Conservation (phyloP, 2,888 invertebrate genomes). For the Drosophila acutilabella region DNA sequence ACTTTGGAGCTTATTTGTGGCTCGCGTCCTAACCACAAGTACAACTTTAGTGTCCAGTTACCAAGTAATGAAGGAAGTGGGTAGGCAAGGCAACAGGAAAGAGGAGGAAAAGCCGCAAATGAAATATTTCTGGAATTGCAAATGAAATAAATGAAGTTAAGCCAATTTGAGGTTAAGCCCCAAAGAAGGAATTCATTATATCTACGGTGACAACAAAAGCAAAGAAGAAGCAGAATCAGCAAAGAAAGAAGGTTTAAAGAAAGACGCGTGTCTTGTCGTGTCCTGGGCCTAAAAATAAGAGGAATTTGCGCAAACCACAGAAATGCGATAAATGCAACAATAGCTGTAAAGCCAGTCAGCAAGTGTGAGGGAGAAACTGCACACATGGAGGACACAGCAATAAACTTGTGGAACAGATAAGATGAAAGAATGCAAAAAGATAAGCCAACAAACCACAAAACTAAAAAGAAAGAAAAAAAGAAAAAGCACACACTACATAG, state of each 20-base stretch:
- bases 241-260: slow-evolving; percentile 15
- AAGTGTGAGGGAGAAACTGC: slow-evolving; percentile 27
- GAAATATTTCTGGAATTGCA: slow-evolving; percentile 67
- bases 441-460: slow-evolving; percentile 22
- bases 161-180: slow-evolving; percentile 76
- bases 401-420: slow-evolving; percentile 46
- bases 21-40: slow-evolving; percentile 50
- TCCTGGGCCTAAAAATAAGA: slow-evolving; percentile 34
- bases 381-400: slow-evolving; percentile 45
- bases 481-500: not conserved
- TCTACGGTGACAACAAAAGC: slow-evolving; percentile 31
- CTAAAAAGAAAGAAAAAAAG: slow-evolving; percentile 4
- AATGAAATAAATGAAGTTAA: slow-evolving; percentile 77
- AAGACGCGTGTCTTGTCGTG: slow-evolving; percentile 55
- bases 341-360: slow-evolving; percentile 64
- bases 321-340: slow-evolving; percentile 77
- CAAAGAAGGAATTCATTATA: slow-evolving; percentile 74
- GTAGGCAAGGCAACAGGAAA: not conserved
- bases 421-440: slow-evolving; percentile 57
- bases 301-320: slow-evolving; percentile 63
- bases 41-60: slow-evolving; percentile 41
- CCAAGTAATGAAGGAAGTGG: slow-evolving; percentile 7
- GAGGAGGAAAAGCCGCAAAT: slow-evolving; percentile 56
- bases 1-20: slow-evolving; percentile 38
- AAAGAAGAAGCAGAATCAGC: slow-evolving; percentile 9